Percentiles rank a stretch among this genome's conserved stretches.
Conservation (phyloP, 2,888 invertebrate species). For the Chorisops tibialis region DNA sequence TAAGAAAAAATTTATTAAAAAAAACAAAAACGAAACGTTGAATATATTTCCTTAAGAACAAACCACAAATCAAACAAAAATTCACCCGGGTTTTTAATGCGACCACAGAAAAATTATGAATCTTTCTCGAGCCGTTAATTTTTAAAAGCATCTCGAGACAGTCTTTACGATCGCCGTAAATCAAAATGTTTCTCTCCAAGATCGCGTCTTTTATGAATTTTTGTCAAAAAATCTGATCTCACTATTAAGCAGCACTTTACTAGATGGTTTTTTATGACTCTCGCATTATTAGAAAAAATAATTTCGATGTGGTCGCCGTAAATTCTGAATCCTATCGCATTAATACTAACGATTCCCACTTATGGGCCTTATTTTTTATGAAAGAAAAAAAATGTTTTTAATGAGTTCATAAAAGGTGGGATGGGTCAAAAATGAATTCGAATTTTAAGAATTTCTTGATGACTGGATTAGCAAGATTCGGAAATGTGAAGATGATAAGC, state of each 20-base stretch:
- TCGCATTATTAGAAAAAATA: not conserved
- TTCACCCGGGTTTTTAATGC: not conserved
- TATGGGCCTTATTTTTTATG: not conserved
- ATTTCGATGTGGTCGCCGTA: not conserved
- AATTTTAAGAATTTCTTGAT: no score
- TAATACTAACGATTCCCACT: not conserved
- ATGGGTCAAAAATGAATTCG: no score
- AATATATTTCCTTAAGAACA: no score
- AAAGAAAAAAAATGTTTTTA: not conserved
- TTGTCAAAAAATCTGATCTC: not conserved
- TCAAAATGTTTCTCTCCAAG: constrained; percentile 6
- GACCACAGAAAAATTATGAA: constrained; percentile 6
- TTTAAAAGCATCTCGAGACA: constrained; percentile 13
- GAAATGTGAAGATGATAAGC: no score
- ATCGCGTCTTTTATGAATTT: not conserved
- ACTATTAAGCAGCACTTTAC: not conserved
- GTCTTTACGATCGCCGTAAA: constrained; percentile 19
- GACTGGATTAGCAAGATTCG: no score
- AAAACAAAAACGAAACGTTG: no score
- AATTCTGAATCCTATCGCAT: not conserved
- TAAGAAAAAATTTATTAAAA: no score
- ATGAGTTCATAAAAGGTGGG: not conserved
- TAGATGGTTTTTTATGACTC: not conserved
- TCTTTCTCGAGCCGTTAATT: not conserved
- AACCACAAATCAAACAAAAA: no score